Base-by-base conservation (phyloP, 2,113 vertebrate species). In the Melospiza georgiana region DNA sequence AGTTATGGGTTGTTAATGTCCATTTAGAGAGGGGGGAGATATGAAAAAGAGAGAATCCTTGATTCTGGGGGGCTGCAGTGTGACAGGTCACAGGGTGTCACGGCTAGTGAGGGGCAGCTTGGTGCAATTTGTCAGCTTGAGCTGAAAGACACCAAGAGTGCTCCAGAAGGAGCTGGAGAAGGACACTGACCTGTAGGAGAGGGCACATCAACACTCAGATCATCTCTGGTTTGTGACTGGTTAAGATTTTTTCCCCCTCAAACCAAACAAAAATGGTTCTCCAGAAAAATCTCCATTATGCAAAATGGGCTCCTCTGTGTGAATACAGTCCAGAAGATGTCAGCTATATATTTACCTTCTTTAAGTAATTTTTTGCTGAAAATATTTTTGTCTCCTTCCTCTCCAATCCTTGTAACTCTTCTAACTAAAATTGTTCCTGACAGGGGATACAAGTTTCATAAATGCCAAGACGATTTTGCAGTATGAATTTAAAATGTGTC, bases 101-200 rank as follows among this genome's bases (percentile, higher is more conserved):
- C 2, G 28, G 51, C 43, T 14, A 16, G 51, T 9, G 20, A 5
- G 2, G 13, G 59, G 44, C 39, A 73, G 44, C 4, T 0, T 0
- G 22, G 46, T 46, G 69, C 14, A 24, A 3, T 6, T 4, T 27
- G 41, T 14, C 83, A 73, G 31, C 21, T 0, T 0, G 33, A 78
- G 65, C 39, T 5, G 4, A 19, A 23, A 1, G 1, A 10, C 43
- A 35, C 31, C 23, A 20, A 21, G 12, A 1, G 11, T 43, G 65
- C 61, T 84, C 76, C 68, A 41, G 39, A 51, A 72, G 24, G 16
- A 30, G 30, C 1, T 24, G 51, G 22, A 84, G 48, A 41, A 52
- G n/a, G 43, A 71, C 27, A 48, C 1, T 33, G 19, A 13, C 13
- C 55, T 65, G 21, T 9, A 69, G 23, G 25, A 61, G 8, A 41